These are phyloP conservation scores for Ceratothoa steindachneri DNA, from an alignment of 2,888 invertebrate genomes.

Conservation along the genomic window DNA sequence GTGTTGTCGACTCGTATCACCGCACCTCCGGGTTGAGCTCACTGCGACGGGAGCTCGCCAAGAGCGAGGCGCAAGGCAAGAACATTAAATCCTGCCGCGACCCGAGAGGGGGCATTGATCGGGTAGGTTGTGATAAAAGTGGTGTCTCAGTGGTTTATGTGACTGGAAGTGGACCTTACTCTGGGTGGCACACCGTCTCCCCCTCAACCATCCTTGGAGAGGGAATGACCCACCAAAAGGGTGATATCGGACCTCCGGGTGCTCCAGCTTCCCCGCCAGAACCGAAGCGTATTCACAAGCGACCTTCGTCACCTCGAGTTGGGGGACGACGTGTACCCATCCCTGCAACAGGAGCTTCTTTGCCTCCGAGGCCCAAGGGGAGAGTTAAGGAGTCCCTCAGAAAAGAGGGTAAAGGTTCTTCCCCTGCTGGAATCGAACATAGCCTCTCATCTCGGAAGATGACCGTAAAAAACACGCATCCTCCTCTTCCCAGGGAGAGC, in stretches of 20 bases:
- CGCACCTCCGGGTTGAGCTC: constrained; percentile 25
- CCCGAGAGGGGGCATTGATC: too few species aligned
- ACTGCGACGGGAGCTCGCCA: constrained; percentile 35
- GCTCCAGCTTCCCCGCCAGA: constrained; percentile 31
- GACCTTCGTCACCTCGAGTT: not conserved
- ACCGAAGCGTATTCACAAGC: constrained; percentile 27
- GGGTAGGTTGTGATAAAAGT: not conserved
- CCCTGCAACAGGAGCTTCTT: not conserved
- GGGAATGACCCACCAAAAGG: constrained; percentile 42
- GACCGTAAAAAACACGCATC: not conserved
- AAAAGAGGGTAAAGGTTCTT: not conserved
- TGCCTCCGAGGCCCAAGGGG: not conserved
- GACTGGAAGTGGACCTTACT: constrained; percentile 2
- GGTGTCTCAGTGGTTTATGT: not conserved
- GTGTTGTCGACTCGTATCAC: constrained; percentile 29
- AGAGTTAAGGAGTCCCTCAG: not conserved
- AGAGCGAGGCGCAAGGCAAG: constrained; percentile 17
- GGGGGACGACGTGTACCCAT: not conserved
- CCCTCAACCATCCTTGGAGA: too few species aligned
- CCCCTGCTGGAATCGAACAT: not conserved
- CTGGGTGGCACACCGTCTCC: constrained; percentile 18
- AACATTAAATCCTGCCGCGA: not conserved
- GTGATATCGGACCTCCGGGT: constrained; percentile 24
- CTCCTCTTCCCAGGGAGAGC: not conserved
- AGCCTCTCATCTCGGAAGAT: not conserved